These are phyloP conservation scores for Balaenoptera acutorostrata DNA, from an alignment of 2,113 vertebrate genomes.

Conservation along the genomic window DNA sequence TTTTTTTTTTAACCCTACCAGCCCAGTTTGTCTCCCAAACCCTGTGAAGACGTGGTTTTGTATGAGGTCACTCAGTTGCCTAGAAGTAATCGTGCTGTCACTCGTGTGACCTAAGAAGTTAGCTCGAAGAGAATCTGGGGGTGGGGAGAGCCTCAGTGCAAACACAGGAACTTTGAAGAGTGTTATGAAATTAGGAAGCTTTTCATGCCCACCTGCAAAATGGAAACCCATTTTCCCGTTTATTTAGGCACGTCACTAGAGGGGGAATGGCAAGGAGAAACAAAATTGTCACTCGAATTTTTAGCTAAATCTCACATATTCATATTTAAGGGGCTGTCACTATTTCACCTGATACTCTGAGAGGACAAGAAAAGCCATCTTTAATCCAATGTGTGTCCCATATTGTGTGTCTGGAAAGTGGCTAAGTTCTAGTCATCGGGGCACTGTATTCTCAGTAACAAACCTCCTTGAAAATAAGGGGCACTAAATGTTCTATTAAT, in stretches of 20 bases:
- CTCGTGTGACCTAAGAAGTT: slow-evolving; percentile 31
- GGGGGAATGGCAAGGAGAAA: neutral
- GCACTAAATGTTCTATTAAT: neutral
- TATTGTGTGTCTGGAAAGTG: slow-evolving; percentile 17
- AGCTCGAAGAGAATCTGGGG: neutral
- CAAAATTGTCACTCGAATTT: neutral
- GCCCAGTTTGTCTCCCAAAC: neutral
- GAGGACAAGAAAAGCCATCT: neutral
- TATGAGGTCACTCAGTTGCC: slow-evolving; percentile 35
- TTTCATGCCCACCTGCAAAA: neutral
- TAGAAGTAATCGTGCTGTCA: slow-evolving; percentile 12
- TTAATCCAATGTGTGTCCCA: neutral
- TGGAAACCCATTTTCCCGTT: neutral
- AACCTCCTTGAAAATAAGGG: slow-evolving; percentile 43
- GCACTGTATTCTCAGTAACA: neutral
- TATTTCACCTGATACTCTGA: neutral
- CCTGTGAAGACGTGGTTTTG: neutral
- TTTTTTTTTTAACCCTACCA: neutral
- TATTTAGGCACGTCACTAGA: neutral
- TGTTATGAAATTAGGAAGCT: neutral
- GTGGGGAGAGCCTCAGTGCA: neutral
- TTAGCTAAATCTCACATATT: neutral
- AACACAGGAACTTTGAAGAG: neutral
- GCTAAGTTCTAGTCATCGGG: neutral
- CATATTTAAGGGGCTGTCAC: neutral